Evolutionary conservation across 1,140 invertebrate genomes (phyloP), one percentile per base, ranked within the genome.

Genomic region (Aleiodes sp.): DNA sequence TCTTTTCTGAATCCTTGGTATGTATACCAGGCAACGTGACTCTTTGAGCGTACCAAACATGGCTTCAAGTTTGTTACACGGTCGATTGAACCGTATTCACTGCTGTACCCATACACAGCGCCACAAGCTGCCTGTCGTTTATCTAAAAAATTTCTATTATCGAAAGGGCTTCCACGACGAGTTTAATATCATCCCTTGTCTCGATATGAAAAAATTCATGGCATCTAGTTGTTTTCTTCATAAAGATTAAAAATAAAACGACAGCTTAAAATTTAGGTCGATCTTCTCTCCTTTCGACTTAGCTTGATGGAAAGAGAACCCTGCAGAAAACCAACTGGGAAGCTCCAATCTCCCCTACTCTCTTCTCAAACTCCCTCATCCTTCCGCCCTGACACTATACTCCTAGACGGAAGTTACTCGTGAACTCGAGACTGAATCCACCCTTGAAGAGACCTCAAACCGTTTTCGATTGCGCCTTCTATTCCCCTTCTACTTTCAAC

Each of bases 41-140:
- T 6, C 16, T 6, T 24, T 16, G 41, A 52, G 41, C 41, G 26
- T 1, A 33, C 33, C 31, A 26, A 52, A 26, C 24, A n/a, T 59
- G 29, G 21, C 8, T 61, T 57, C 28, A 57, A 65, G 31, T 65
- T 41, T 65, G 46, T 70, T 70, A 60, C 35, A 70, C 62, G 62
- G 12, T 62, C 24, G 62, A 70, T 60, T 60, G 60, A 37, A 16
- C 28, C 28, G n/a, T 19, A 16, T 2, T 1, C 1, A 6, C 26
- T 24, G 16, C 28, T 33, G n/a, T 19, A 16, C 4, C 2, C 1
- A 6, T 52, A 52, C 46, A 12, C 26, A 9, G 19, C 16, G 16
- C 46, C 46, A 4, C 12, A 9, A 46, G 41, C 1, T n/a, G n/a
- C n/a, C n/a, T n/a, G n/a, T n/a, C n/a, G n/a, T n/a, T 46, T 16